Conservation (phyloP, 2,888 invertebrate genomes). For the Dioctria rufipes region DNA sequence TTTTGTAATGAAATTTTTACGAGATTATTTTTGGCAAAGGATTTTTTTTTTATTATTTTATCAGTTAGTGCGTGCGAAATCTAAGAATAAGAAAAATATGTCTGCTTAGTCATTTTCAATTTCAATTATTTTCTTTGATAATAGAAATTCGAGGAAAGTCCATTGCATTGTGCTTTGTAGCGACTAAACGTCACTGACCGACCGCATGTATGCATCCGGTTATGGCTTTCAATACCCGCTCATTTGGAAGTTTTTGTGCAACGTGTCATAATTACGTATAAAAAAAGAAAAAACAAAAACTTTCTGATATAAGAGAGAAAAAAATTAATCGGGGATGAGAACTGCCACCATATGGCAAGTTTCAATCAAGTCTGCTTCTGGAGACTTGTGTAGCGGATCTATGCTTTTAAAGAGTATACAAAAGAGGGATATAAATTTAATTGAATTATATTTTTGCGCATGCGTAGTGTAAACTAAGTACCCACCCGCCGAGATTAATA, state of each 20-base stretch:
- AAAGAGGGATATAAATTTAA: background rate
- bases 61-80: no score
- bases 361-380: background rate
- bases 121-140: background rate
- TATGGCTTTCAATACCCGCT: background rate
- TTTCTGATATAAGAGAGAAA: no score
- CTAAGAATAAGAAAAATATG: no score
- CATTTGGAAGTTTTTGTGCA: background rate
- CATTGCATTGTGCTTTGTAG: background rate
- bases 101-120: background rate
- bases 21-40: no score
- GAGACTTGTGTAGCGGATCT: no score
- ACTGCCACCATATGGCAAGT: background rate
- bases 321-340: background rate
- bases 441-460: background rate
- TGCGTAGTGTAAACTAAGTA: background rate
- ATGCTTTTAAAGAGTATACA: background rate
- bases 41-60: no score
- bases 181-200: constrained; percentile 5
- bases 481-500: no score
- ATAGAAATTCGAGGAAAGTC: background rate
- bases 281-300: no score
- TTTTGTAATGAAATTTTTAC: no score
- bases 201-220: background rate
- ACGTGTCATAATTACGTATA: background rate